phyloP scores from a whole-genome alignment of 2,888 invertebrate species.

The Brenthis hecate region DNA sequence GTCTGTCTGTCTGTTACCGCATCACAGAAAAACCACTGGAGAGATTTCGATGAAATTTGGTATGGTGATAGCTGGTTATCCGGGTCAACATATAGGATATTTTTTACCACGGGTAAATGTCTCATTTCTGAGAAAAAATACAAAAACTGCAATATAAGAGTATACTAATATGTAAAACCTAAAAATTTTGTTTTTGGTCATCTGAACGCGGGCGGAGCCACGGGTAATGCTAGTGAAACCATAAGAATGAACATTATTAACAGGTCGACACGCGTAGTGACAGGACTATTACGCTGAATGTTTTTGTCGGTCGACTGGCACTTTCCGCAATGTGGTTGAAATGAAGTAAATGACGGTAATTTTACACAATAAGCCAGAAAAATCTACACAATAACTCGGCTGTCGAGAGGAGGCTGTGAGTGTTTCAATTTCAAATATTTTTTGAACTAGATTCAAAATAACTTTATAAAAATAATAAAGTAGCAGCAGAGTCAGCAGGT shows the following conservation, averaged over 20 bases:
- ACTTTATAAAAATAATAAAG: neutral
- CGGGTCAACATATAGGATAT: no score
- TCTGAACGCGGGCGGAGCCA: no score
- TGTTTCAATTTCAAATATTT: constrained; percentile 24
- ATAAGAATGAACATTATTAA: constrained; percentile 25
- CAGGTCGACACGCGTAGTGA: constrained; percentile 11
- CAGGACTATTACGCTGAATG: constrained; percentile 29
- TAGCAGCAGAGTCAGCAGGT: neutral
- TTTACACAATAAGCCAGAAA: constrained; percentile 63
- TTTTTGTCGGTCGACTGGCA: constrained; percentile 37
- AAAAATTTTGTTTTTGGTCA: no score
- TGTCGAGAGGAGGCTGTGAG: constrained; percentile 40
- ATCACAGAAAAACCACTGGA: no score
- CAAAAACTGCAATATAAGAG: no score
- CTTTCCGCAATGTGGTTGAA: constrained; percentile 48
- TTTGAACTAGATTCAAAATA: constrained; percentile 2
- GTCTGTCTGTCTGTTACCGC: no score
- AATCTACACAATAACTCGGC: constrained; percentile 57
- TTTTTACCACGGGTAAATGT: no score
- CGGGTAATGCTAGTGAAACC: neutral
- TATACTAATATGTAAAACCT: no score
- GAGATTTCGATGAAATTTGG: no score
- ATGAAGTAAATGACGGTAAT: constrained; percentile 62
- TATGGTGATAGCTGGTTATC: no score
- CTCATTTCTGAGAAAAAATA: no score